Conservation (phyloP, 2,113 vertebrate genomes). For the Istiophorus platypterus region DNA sequence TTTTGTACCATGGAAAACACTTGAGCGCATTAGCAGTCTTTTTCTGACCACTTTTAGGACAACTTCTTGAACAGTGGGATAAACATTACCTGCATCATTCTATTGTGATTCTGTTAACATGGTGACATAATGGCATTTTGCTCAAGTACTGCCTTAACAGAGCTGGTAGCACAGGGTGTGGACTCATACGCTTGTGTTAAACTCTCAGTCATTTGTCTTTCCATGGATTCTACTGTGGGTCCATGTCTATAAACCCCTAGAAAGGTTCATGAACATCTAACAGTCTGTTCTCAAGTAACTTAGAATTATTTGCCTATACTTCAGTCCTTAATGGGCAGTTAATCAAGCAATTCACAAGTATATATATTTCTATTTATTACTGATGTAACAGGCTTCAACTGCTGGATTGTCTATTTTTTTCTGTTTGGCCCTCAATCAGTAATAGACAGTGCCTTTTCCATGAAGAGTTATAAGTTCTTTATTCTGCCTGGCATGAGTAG, state of each 20-base stretch:
- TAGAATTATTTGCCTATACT: conserved; percentile 3
- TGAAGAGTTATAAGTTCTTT: conserved; percentile 13
- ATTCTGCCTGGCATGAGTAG: neutral
- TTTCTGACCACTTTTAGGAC: neutral
- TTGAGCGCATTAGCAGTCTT: too few relatives aligned
- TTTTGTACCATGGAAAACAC: too few relatives aligned
- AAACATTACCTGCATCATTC: neutral
- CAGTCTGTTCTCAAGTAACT: neutral
- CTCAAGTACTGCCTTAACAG: neutral
- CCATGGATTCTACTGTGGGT: neutral
- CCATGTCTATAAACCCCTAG: too few relatives aligned
- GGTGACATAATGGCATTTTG: neutral
- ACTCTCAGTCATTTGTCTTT: neutral
- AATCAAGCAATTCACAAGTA: neutral
- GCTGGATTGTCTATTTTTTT: neutral
- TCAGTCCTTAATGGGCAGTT: neutral
- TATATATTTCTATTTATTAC: neutral
- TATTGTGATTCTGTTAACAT: neutral
- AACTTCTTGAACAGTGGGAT: neutral
- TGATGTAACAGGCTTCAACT: neutral
- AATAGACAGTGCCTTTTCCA: neutral
- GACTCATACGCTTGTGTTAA: neutral
- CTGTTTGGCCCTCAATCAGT: neutral
- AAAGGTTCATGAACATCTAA: neutral
- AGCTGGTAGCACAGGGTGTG: neutral